phyloP scores from a whole-genome alignment of 2,888 invertebrate species.

The Apoda limacodes region DNA sequence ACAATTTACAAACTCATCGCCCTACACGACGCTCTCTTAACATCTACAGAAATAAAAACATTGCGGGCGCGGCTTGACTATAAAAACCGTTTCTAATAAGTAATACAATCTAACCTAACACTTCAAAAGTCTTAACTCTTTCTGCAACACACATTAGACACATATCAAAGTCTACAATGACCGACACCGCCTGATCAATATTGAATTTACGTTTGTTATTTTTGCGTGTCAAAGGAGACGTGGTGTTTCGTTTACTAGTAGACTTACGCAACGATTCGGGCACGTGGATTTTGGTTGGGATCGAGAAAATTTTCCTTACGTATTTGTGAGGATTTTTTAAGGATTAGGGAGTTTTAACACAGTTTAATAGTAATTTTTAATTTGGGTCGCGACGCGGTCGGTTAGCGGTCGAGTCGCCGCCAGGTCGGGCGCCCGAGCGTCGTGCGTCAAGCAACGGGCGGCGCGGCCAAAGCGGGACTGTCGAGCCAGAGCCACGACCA shows the following conservation, averaged over 20 bases:
- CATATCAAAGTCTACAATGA: too few species aligned
- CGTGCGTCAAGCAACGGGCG: constrained; percentile 54
- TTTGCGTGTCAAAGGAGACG: constrained; percentile 55
- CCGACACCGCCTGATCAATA: constrained; percentile 55
- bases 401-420: constrained; percentile 54
- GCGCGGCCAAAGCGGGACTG: constrained; percentile 64
- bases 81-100: too few species aligned
- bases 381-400: neutral
- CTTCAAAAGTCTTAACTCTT: too few species aligned
- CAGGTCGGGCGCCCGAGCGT: constrained; percentile 45
- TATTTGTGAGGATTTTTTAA: constrained; percentile 19
- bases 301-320: neutral
- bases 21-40: too few species aligned
- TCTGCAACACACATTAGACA: constrained; percentile 1
- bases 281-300: constrained; percentile 30
- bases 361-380: neutral
- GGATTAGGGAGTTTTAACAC: too few species aligned
- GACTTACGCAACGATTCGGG: constrained; percentile 57
- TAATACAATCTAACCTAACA: too few species aligned
- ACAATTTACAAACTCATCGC: too few species aligned
- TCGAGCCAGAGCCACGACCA: constrained; percentile 28
- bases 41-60: too few species aligned
- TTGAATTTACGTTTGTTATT: constrained; percentile 39
- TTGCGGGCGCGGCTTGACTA: too few species aligned
- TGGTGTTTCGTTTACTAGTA: constrained; percentile 28